Conservation (phyloP, 2,797 vertebrate genomes). For the Siniperca obscura region DNA sequence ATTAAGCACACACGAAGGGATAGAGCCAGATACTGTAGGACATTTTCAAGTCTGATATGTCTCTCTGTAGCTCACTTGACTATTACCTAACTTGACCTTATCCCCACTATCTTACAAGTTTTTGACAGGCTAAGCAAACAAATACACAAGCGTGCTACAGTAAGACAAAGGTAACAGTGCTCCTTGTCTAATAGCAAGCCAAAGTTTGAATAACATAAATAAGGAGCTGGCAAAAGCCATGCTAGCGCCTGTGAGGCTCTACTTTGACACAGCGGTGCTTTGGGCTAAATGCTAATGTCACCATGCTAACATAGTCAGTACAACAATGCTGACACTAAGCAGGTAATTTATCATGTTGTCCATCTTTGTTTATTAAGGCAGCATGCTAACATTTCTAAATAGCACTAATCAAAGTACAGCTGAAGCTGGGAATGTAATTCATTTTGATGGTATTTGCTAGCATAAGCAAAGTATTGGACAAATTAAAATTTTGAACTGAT, state of each 20-base stretch:
- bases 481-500: background rate
- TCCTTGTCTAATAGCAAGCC: background rate
- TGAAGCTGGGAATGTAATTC: background rate
- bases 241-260: background rate
- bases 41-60: background rate
- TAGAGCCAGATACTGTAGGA: background rate
- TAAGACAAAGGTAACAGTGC: background rate
- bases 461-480: background rate
- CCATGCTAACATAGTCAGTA: no score
- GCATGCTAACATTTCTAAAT: background rate
- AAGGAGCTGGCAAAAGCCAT: background rate
- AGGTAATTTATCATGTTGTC: background rate
- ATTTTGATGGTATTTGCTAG: background rate
- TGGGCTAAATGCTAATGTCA: background rate
- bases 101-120: background rate
- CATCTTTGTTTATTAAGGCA: background rate
- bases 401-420: background rate
- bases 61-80: background rate
- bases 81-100: background rate
- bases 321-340: background rate
- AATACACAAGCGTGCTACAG: background rate
- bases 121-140: background rate
- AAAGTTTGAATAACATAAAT: background rate
- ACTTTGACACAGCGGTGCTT: background rate
- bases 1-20: no score